A percentile compares a stretch with the other conserved stretches of the same genome.
Evolutionary conservation across 2,797 vertebrate genomes (phyloP).

Genomic region (Onychomys arenicola): DNA sequence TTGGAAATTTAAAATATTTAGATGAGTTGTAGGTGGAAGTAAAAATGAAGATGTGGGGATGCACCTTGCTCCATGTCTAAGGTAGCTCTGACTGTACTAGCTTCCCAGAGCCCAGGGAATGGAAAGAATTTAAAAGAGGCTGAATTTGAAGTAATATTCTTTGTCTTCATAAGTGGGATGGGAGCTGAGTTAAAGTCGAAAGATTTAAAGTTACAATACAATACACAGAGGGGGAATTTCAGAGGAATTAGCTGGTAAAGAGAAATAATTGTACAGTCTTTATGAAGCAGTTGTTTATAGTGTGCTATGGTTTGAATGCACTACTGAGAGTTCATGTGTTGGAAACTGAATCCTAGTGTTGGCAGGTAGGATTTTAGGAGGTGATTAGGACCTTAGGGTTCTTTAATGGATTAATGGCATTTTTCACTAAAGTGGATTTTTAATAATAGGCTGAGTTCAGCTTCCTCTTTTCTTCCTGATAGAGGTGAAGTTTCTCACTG

Average conservation of each 20-base stretch:
- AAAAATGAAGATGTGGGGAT: neutral
- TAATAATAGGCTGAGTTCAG: neutral
- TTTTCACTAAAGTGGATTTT: neutral
- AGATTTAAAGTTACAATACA: neutral
- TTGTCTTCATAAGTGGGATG: neutral
- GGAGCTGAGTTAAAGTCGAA: neutral
- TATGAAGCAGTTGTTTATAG: constrained; percentile 29
- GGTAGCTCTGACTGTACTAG: neutral
- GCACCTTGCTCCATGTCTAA: neutral
- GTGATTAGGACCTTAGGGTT: neutral
- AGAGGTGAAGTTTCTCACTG: neutral
- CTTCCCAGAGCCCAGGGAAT: neutral
- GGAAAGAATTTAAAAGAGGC: neutral
- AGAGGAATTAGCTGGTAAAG: neutral
- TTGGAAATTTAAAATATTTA: constrained; percentile 46
- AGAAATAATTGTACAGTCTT: neutral
- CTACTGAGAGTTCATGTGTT: neutral
- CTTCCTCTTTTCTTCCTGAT: neutral
- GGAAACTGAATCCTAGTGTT: neutral
- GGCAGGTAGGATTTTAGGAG: neutral
- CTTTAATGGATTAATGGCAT: neutral
- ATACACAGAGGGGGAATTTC: neutral
- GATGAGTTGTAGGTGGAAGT: neutral
- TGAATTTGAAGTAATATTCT: neutral
- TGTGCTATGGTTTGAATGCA: neutral